Base-by-base conservation (phyloP, 2,888 invertebrate species). In the Ceramica pisi region DNA sequence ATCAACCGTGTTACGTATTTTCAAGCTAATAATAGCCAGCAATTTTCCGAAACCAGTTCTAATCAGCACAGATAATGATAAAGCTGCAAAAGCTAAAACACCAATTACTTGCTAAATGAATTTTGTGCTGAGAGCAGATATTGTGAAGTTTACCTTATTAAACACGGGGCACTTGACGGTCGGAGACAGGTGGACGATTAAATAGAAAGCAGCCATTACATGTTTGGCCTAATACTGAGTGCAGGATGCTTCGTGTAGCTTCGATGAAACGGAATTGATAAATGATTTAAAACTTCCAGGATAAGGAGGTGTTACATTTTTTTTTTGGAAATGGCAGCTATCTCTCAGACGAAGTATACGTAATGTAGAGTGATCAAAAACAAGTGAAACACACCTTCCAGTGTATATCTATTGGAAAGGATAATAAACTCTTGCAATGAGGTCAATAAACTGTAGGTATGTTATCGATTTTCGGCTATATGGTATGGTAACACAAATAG, bases 171-270 rank as follows among this genome's bases (percentile, higher is more conserved):
- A 63, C 59, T 69, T 75, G 62, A 76, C 66, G 62, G 56, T 50
- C 55, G 38, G 63, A 64, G 75, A 84, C 81, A 78, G 81, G 71
- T 81, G 56, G 60, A 76, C 71, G 74, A 81, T 84, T 85, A 83
- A 72, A 69, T 84, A 83, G 84, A 83, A 84, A 84, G 81, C 78
- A 19, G 65, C 50, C 60, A 57, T 67, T 70, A 60, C 77, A 71
- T 69, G 85, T 70, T 77, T 81, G 74, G 51, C 48, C 71, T 68
- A 67, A 78, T 74, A 75, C 69, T 62, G 53, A 10, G 23, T 35
- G 71, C 62, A 82, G 78, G 70, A 63, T 76, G 78, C 38, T 46
- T 63, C 44, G 7, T 66, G 81, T 65, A 81, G 35, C 44, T 51
- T 57, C 12, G 68, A 75, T 68, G 35, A 56, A 64, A 55, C 10